These are phyloP conservation scores for Astreopora myriophthalma DNA, from an alignment of 64 coral and sea anemone species.

Conservation along the genomic window DNA sequence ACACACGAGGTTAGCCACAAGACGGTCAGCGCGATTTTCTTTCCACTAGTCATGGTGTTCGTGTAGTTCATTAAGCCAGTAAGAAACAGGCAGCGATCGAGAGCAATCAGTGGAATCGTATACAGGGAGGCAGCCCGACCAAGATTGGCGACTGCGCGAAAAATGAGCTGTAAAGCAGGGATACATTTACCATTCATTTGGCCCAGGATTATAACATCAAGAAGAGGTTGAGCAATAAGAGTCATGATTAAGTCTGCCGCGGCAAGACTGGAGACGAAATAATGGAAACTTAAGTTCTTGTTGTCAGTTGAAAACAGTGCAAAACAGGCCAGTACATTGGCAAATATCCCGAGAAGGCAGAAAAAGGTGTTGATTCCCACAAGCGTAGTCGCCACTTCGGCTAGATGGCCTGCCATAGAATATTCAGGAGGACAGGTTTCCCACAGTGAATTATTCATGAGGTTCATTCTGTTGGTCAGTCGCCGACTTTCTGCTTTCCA, in stretches of 20 bases:
- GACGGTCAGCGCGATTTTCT: slow-evolving; percentile 26
- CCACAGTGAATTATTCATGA: background rate
- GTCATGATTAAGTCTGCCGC: slow-evolving; percentile 75
- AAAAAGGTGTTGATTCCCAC: slow-evolving; percentile 50
- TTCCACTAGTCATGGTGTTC: slow-evolving; percentile 71
- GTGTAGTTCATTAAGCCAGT: slow-evolving; percentile 43
- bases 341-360: slow-evolving; percentile 63
- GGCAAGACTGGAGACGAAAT: slow-evolving; percentile 77
- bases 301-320: slow-evolving; percentile 66
- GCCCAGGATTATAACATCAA: slow-evolving; percentile 53
- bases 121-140: slow-evolving; percentile 62
- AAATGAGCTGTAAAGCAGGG: slow-evolving; percentile 23
- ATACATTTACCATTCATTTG: slow-evolving; percentile 44
- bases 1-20: slow-evolving; percentile 55
- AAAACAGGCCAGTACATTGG: slow-evolving; percentile 76
- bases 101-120: background rate
- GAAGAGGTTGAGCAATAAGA: slow-evolving; percentile 70
- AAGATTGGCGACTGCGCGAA: slow-evolving; percentile 84
- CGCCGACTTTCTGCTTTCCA: too few species aligned
- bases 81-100: slow-evolving; percentile 70
- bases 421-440: background rate
- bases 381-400: background rate
- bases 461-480: background rate
- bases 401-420: background rate
- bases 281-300: slow-evolving; percentile 66